Evolutionary conservation across 2,113 vertebrate species (phyloP), one percentile per base, ranked within the genome.

Genomic region (Spheniscus mendiculus): DNA sequence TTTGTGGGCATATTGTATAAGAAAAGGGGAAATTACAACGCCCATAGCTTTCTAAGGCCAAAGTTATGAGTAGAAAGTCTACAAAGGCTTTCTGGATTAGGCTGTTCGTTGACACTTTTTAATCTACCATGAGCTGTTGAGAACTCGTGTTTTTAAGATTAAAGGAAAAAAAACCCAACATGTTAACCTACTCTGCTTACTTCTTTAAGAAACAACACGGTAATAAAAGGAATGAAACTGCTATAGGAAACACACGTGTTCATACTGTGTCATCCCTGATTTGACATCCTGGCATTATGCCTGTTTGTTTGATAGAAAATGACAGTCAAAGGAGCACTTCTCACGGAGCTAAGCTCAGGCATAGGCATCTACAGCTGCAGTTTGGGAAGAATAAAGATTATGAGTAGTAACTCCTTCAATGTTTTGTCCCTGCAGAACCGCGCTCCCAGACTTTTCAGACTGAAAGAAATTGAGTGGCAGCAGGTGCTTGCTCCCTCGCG

Each of bases 311-410:
- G 29, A 34, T 21, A 59, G 56, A 53, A 71, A 63, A n/a, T 16
- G 21, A 53, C 59, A 40, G 26, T 36, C 45, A 27, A 15, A 80
- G 71, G 53, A 72, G 29, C 34, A 13, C 29, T 62, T 65, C 14
- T 77, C 26, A 13, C 16, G 50, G 34, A 49, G 38, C 47, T 62
- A 4, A 72, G 29, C 17, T 66, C 10, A 6, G n/a, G 27, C 32
- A 18, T 0, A 27, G 36, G 25, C 61, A 49, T 14, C 0, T 0
- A 22, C 13, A 34, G 44, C 47, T 52, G 74, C 17, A 12, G 34
- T 55, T 50, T 30, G 45, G 49, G 34, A 80, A 73, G 34, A 83
- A 23, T 3, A 27, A 32, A 8, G 6, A 18, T 67, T n/a, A 18
- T 2, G 2, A 87, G 38, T 49, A 87, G 38, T 49, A 56, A 52